Percentiles rank a stretch among this genome's conserved stretches.
Evolutionary conservation across 2,797 vertebrate genomes (phyloP).

Genomic region (Acomys russatus): DNA sequence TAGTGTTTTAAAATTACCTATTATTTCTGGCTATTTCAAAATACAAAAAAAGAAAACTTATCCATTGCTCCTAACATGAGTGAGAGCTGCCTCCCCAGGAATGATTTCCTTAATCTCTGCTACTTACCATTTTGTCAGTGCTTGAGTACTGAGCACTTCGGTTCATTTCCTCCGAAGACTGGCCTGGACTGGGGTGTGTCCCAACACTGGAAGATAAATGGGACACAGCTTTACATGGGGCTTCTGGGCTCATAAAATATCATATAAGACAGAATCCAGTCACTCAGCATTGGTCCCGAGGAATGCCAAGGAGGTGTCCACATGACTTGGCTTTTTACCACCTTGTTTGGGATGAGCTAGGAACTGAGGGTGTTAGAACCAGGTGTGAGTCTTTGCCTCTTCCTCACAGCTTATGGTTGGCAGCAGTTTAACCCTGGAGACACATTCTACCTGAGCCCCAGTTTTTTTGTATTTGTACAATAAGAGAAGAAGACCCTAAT

Average conservation of each 20-base stretch:
- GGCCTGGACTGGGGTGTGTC: constrained; percentile 90
- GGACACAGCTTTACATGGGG: background rate
- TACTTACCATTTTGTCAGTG: constrained; percentile 94
- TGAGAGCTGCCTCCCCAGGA: background rate
- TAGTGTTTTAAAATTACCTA: background rate
- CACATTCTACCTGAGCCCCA: background rate
- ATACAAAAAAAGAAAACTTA: background rate
- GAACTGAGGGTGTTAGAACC: background rate
- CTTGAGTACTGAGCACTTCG: constrained; percentile 93
- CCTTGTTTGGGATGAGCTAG: background rate
- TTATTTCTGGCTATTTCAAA: background rate
- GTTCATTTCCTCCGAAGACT: constrained; percentile 94
- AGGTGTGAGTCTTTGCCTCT: background rate
- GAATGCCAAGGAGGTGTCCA: background rate
- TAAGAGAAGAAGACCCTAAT: background rate
- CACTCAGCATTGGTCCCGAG: background rate
- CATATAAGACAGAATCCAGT: background rate
- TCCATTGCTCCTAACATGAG: background rate
- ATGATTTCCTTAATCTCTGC: background rate
- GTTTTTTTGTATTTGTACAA: background rate
- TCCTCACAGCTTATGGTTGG: background rate
- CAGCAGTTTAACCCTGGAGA: background rate
- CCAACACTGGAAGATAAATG: constrained; percentile 88
- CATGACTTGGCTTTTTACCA: background rate
- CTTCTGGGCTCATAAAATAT: background rate